Percentiles rank a stretch among this genome's conserved stretches.
phyloP scores from a whole-genome alignment of 2,888 invertebrate genomes.

The Sycophila texana region DNA sequence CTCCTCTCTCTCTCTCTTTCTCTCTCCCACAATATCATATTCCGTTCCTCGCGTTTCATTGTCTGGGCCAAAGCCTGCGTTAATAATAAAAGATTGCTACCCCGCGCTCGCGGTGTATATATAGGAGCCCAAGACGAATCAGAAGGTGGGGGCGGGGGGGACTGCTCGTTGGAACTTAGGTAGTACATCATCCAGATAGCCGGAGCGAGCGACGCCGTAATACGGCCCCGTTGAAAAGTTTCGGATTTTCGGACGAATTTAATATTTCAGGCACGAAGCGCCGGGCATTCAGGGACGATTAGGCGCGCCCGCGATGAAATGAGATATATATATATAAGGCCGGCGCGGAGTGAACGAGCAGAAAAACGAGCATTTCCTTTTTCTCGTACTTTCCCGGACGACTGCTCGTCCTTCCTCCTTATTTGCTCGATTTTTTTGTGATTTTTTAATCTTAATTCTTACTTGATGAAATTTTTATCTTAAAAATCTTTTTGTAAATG shows the following conservation, averaged over 20 bases:
- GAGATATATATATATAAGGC: conserved; percentile 26
- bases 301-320: conserved; percentile 38
- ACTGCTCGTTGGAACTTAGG: conserved; percentile 67
- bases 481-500: too few relatives aligned
- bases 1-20: conserved; percentile 45
- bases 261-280: conserved; percentile 71
- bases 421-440: too few relatives aligned
- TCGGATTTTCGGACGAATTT: conserved; percentile 72
- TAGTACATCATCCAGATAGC: conserved; percentile 73
- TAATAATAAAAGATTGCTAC: conserved; percentile 76
- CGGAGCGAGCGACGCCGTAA: conserved; percentile 63
- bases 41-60: conserved; percentile 76
- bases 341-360: neutral
- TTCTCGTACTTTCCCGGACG: neutral
- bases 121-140: conserved; percentile 33
- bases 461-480: too few relatives aligned
- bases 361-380: neutral
- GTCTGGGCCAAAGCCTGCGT: conserved; percentile 75
- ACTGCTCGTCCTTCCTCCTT: too few relatives aligned
- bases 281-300: conserved; percentile 57
- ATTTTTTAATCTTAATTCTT: too few relatives aligned
- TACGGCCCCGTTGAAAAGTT: conserved; percentile 70
- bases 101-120: conserved; percentile 4
- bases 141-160: conserved; percentile 49
- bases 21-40: conserved; percentile 72